phyloP scores from a whole-genome alignment of 2,113 vertebrate genomes.

The Pimephales promelas region DNA sequence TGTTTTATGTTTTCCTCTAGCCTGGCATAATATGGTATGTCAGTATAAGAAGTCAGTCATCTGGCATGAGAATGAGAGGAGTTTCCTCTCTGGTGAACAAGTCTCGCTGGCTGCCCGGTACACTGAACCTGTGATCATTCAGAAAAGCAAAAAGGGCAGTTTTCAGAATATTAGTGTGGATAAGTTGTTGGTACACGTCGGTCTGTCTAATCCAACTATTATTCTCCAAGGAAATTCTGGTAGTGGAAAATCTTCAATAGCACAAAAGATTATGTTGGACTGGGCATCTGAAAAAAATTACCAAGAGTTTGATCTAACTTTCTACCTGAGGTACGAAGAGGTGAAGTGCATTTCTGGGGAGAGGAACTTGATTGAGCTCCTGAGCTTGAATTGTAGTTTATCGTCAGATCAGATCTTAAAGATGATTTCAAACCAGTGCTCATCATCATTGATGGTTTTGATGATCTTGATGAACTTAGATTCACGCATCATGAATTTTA shows the following conservation, averaged over 20 bases:
- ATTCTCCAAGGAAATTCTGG: slow-evolving; percentile 69
- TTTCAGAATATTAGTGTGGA: not conserved
- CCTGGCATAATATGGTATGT: too few species aligned
- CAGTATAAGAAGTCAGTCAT: slow-evolving; percentile 6
- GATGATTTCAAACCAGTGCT: too few species aligned
- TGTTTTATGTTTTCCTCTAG: not conserved
- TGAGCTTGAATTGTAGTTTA: slow-evolving; percentile 44
- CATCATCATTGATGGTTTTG: slow-evolving; percentile 67
- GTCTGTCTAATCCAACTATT: too few species aligned
- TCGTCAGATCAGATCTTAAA: rapidly evolving
- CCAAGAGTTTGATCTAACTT: slow-evolving; percentile 36
- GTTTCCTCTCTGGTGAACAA: not conserved
- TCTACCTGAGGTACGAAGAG: slow-evolving; percentile 70
- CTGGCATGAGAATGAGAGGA: not conserved
- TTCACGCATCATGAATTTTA: too few species aligned
- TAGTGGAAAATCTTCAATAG: slow-evolving; percentile 70
- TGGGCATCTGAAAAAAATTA: slow-evolving; percentile 53
- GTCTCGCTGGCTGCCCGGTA: not conserved
- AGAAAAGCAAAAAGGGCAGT: not conserved
- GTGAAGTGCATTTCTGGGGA: not conserved
- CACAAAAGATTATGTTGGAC: slow-evolving; percentile 67
- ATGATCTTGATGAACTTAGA: slow-evolving; percentile 57
- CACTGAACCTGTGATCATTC: slow-evolving; percentile 17
- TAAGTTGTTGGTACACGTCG: too few species aligned
- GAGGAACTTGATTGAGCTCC: slow-evolving; percentile 59